Evolutionary conservation across 2,797 vertebrate genomes (phyloP).

Genomic region (Neosilurus hyrtlii): DNA sequence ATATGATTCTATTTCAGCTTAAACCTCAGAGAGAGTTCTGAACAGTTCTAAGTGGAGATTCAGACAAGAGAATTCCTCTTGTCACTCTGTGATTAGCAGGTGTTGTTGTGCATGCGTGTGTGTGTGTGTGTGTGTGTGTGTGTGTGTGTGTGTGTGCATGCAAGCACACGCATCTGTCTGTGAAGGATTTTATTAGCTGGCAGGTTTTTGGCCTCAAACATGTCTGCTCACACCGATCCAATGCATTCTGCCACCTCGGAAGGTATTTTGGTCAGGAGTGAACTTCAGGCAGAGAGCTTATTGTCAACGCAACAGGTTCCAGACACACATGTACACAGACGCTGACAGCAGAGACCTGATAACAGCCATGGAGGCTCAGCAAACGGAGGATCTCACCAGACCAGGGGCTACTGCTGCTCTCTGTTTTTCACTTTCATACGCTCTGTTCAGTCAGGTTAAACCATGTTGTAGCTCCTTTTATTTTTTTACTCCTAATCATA

Average conservation of each 20-base stretch:
- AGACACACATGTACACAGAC: conserved; percentile 18
- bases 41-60: background rate
- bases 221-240: conserved; percentile 33
- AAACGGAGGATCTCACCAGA: background rate
- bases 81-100: conserved; percentile 39
- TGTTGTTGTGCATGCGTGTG: conserved; percentile 17
- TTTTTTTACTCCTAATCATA: background rate
- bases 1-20: background rate
- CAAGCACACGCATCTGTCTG: background rate
- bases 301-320: conserved; percentile 15
- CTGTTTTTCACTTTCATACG: background rate
- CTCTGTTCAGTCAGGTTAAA: background rate
- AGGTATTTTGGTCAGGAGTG: conserved; percentile 27
- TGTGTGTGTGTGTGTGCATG: background rate
- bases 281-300: conserved; percentile 29
- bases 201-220: conserved; percentile 36
- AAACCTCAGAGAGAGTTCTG: background rate
- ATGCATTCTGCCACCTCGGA: conserved; percentile 50
- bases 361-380: conserved; percentile 16
- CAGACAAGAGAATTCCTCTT: conserved; percentile 19
- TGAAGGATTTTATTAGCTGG: conserved; percentile 27
- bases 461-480: background rate
- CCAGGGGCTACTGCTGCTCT: background rate
- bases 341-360: conserved; percentile 38
- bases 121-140: background rate